Evolutionary conservation across 2,888 invertebrate species (phyloP).

Genomic region (Petrolisthes cinctipes): DNA sequence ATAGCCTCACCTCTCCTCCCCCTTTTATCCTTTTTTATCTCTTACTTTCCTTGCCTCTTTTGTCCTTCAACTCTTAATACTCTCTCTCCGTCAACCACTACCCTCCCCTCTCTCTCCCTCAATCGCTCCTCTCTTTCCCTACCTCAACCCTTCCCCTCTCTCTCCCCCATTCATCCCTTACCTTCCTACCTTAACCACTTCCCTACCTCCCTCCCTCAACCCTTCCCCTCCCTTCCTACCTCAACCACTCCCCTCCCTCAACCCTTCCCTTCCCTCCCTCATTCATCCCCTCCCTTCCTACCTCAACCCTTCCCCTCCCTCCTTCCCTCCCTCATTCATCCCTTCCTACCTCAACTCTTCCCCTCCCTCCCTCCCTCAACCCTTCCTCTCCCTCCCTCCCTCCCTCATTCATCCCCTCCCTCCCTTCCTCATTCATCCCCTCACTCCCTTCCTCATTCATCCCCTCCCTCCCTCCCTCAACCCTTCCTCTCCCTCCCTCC

Average conservation of each 20-base stretch:
- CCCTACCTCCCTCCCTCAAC: background rate
- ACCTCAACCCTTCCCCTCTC: too few relatives aligned
- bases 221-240: background rate
- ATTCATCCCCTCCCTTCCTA: background rate
- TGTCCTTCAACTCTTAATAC: too few relatives aligned
- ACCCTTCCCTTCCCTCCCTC: background rate
- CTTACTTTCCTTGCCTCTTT: too few relatives aligned
- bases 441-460: background rate
- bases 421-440: background rate
- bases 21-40: too few relatives aligned
- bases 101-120: background rate
- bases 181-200: too few relatives aligned
- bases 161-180: background rate
- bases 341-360: background rate
- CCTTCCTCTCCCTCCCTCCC: background rate
- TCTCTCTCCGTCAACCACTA: too few relatives aligned
- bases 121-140: background rate
- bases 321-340: background rate
- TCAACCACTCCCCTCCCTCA: background rate
- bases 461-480: background rate
- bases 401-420: background rate
- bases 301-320: background rate
- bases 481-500: background rate
- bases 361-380: conserved; percentile 11
- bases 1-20: too few relatives aligned